Evolutionary conservation across 2,888 invertebrate species (phyloP), one percentile per base, ranked within the genome.

Genomic region (Oscheius sp.): DNA sequence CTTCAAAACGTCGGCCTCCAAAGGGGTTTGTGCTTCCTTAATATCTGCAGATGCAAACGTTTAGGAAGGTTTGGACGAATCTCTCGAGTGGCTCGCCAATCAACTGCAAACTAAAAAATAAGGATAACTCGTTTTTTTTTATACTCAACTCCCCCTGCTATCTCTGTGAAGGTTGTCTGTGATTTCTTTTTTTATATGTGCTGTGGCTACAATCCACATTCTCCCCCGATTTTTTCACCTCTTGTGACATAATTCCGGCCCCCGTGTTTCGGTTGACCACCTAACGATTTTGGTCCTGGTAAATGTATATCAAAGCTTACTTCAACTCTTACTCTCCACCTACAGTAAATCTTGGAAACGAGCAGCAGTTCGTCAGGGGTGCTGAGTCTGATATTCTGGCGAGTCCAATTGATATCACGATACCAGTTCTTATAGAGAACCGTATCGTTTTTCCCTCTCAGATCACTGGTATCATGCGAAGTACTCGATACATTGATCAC

Each of bases 1-100:
- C 89, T 99, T 99, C 75, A 98, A 97, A 73, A 86, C 98, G 1
- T 97, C 97, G 0, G 99, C 99, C 60, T 94, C 96, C 83, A 95
- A 96, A 90, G 98, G 98, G 37, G 21, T 21, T 21, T 21, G 21
- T 21, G 21, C 21, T 21, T 21, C 0, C 21, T 21, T 21, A 21
- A 21, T 21, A 21, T 21, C 21, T 21, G 21, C 21, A 21, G 21
- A 21, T 21, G 21, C 21, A 21, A 21, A 21, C 21, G 21, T 21
- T 21, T 21, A 21, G 21, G 96, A 97, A 91, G 99, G 99, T 0
- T 92, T 99, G 66, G 96, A 99, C 90, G 95, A 96, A 91, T 96
- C 98, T 77, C 99, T 99, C 99, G 97, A 99, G 90, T 99, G 99
- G 98, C 93, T 85, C 85, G 86, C 87, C n/a, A 85, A 79, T 70